Percentiles rank a stretch among this genome's conserved stretches.
phyloP scores from a whole-genome alignment of 1,140 invertebrate genomes.

The Fopius arisanus region DNA sequence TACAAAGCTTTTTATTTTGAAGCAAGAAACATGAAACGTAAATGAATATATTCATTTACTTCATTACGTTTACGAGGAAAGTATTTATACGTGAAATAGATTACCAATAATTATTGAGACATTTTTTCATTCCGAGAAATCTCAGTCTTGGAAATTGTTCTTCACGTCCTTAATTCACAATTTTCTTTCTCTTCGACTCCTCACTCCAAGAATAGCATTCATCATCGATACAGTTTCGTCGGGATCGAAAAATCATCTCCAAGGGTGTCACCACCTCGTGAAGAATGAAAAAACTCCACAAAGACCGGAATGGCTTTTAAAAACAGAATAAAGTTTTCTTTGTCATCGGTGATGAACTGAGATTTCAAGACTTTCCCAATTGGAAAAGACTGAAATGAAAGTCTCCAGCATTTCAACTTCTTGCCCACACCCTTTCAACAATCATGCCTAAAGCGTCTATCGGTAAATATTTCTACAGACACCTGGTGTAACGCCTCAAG shows the following conservation, averaged over 20 bases:
- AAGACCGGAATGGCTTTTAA: background rate
- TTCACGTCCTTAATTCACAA: too few relatives aligned
- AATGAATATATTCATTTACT: too few relatives aligned
- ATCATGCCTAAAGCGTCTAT: conserved; percentile 4
- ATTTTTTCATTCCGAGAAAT: too few relatives aligned
- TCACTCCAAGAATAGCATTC: background rate
- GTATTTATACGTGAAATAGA: too few relatives aligned
- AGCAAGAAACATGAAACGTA: too few relatives aligned
- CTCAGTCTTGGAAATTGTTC: too few relatives aligned
- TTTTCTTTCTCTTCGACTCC: too few relatives aligned
- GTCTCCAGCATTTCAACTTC: background rate
- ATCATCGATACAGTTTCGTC: background rate
- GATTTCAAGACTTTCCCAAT: conserved; percentile 10
- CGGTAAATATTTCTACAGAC: conserved; percentile 25
- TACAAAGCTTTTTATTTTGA: too few relatives aligned
- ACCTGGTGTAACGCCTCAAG: background rate
- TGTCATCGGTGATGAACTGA: conserved; percentile 21
- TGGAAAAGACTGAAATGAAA: background rate
- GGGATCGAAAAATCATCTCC: background rate
- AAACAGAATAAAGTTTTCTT: conserved; percentile 14
- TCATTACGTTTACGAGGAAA: too few relatives aligned
- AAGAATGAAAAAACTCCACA: background rate
- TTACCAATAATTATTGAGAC: too few relatives aligned
- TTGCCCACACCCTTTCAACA: background rate
- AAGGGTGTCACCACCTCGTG: background rate